Percentiles rank a stretch among this genome's conserved stretches.
These are phyloP conservation scores for Ariopsis seemanni DNA, from an alignment of 2,113 vertebrate species.

Conservation along the genomic window DNA sequence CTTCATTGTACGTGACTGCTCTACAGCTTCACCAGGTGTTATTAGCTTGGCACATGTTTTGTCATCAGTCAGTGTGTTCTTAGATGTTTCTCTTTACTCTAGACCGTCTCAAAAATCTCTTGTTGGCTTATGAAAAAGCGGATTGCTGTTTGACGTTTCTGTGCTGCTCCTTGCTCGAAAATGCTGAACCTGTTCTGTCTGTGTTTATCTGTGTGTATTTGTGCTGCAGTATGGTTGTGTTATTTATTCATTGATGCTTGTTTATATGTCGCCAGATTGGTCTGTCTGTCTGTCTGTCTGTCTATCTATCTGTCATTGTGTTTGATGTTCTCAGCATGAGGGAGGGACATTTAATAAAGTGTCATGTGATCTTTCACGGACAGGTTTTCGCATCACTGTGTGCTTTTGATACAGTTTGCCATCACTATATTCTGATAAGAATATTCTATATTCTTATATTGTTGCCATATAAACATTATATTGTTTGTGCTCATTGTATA, in stretches of 20 bases:
- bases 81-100: conserved; percentile 1
- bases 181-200: conserved; percentile 14
- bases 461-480: background rate
- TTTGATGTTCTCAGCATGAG: background rate
- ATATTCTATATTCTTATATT: too few species aligned
- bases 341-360: background rate
- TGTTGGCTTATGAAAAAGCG: conserved; percentile 13
- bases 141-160: background rate
- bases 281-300: conserved; percentile 35
- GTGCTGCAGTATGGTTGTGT: conserved; percentile 27
- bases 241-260: conserved; percentile 8
- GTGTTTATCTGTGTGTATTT: conserved; percentile 22
- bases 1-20: background rate
- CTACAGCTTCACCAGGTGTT: background rate
- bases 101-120: background rate
- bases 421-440: background rate
- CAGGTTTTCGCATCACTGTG: background rate
- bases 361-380: background rate
- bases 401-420: conserved; percentile 13
- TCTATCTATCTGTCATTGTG: conserved; percentile 26
- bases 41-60: conserved; percentile 6
- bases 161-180: conserved; percentile 9
- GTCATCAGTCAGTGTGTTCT: conserved; percentile 18
- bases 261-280: conserved; percentile 32
- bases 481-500: conserved; percentile 1